These are phyloP conservation scores for Todiramphus saurophagus DNA, from an alignment of 2,113 vertebrate genomes.

Conservation along the genomic window DNA sequence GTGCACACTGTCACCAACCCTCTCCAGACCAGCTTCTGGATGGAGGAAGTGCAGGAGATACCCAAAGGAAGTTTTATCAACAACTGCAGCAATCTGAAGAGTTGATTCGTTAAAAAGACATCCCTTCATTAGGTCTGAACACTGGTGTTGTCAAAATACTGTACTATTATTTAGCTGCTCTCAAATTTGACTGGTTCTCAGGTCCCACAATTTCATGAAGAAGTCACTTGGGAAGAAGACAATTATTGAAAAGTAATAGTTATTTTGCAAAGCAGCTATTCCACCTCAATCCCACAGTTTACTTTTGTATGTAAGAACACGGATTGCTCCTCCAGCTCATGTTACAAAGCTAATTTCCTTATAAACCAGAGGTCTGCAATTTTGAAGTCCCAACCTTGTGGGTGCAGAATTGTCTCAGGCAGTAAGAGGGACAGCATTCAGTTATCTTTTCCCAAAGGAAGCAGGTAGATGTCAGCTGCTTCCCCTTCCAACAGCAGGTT, in stretches of 20 bases:
- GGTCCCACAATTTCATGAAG: neutral
- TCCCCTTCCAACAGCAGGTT: neutral
- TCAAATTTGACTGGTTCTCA: neutral
- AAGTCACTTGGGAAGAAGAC: neutral
- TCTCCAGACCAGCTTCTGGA: neutral
- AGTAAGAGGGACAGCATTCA: neutral
- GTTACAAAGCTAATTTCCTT: neutral
- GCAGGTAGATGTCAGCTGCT: neutral
- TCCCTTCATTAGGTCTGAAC: neutral
- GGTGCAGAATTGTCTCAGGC: neutral
- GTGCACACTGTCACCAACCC: neutral
- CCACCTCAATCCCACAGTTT: neutral
- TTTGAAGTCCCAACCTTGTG: neutral
- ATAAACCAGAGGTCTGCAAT: neutral
- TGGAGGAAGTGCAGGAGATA: neutral
- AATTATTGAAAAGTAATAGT: neutral
- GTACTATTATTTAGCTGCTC: neutral
- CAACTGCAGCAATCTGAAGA: neutral
- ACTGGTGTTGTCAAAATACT: accelerated
- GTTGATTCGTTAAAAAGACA: neutral
- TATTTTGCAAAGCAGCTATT: neutral
- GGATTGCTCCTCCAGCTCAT: neutral
- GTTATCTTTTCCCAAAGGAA: neutral
- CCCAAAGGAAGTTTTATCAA: neutral
- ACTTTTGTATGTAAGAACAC: accelerated